Percentiles rank a stretch among this genome's conserved stretches.
Conservation (phyloP, 2,113 vertebrate genomes). For the Ptychochromis oligacanthus region DNA sequence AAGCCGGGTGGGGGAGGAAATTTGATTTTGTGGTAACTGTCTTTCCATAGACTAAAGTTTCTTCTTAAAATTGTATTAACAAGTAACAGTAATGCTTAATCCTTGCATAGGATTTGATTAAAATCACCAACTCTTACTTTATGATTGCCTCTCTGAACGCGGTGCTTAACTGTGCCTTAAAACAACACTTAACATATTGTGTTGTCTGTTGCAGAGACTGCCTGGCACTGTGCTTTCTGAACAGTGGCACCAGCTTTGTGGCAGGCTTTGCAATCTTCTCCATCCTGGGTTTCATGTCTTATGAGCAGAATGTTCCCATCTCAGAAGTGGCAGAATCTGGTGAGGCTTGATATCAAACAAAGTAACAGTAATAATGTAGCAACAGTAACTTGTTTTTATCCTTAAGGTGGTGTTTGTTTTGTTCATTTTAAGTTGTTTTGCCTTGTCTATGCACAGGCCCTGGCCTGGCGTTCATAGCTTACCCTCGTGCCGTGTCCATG, state of each 20-base stretch:
- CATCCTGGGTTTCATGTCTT: conserved; percentile 95
- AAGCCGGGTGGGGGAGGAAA: too few species aligned
- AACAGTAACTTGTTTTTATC: neutral
- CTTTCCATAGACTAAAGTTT: too few species aligned
- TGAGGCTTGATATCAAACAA: conserved; percentile 68
- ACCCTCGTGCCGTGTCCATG: conserved; percentile 94
- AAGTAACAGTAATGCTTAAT: too few species aligned
- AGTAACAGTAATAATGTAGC: neutral
- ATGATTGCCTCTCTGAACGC: neutral
- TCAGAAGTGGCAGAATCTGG: conserved; percentile 94
- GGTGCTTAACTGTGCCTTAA: fast-evolving
- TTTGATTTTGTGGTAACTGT: too few species aligned
- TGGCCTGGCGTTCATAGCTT: conserved; percentile 96
- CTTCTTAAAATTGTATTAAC: too few species aligned
- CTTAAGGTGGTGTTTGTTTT: neutral
- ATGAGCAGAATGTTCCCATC: conserved; percentile 92
- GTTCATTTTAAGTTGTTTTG: neutral
- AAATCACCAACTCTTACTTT: neutral
- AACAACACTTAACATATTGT: neutral
- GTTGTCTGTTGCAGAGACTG: conserved; percentile 85
- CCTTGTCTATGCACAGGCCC: conserved; percentile 82
- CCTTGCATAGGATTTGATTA: neutral
- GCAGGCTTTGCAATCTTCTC: conserved; percentile 97
- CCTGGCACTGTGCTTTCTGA: conserved; percentile 90
- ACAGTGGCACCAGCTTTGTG: conserved; percentile 94